phyloP scores from a whole-genome alignment of 1,140 invertebrate genomes.

The Drosophila eugracilis region DNA sequence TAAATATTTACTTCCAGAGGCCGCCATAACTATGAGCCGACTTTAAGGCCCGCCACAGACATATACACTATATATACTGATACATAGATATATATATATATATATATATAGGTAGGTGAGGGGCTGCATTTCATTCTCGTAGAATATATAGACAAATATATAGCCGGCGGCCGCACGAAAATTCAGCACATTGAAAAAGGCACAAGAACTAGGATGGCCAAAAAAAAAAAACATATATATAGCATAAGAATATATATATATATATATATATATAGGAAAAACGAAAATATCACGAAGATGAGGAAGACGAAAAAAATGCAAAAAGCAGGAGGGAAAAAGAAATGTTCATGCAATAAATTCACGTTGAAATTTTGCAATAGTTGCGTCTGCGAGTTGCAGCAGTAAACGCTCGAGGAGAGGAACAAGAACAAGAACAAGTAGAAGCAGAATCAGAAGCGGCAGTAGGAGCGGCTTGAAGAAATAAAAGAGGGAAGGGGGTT shows the following conservation, averaged over 20 bases:
- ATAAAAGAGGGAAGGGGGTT: conserved; percentile 45
- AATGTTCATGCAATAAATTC: conserved; percentile 73
- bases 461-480: conserved; percentile 28
- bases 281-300: conserved; percentile 56
- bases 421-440: too few species aligned
- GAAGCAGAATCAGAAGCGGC: too few species aligned
- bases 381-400: conserved; percentile 61
- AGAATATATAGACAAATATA: conserved; percentile 26
- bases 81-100: background rate
- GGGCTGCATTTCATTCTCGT: background rate
- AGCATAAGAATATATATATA: background rate
- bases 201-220: conserved; percentile 12
- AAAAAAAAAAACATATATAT: conserved; percentile 14
- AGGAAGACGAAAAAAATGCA: conserved; percentile 42
- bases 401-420: conserved; percentile 37
- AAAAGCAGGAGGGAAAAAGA: conserved; percentile 42
- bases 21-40: background rate
- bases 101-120: conserved; percentile 5
- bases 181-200: conserved; percentile 31
- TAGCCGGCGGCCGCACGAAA: conserved; percentile 33
- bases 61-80: background rate
- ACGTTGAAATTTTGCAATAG: conserved; percentile 76
- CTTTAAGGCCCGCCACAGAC: conserved; percentile 11
- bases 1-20: conserved; percentile 33
- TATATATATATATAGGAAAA: conserved; percentile 14